Evolutionary conservation across 2,113 vertebrate species (phyloP).

Genomic region (Dipodomys ordii): DNA sequence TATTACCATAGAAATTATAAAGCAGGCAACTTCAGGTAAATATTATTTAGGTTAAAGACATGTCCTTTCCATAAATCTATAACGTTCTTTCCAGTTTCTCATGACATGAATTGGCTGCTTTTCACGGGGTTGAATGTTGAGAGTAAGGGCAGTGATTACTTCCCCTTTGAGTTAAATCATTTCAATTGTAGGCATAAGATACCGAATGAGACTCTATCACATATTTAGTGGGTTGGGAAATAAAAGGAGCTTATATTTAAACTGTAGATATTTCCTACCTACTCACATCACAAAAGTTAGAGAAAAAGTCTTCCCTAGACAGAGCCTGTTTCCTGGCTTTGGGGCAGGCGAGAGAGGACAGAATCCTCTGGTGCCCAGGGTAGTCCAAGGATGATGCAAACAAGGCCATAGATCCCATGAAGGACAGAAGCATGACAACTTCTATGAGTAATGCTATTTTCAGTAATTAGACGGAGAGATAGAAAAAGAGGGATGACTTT

Average conservation of each 20-base stretch:
- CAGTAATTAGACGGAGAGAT: neutral
- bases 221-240: neutral
- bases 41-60: slow-evolving; percentile 28
- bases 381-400: neutral
- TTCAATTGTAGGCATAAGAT: neutral
- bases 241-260: neutral
- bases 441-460: neutral
- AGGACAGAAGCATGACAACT: neutral
- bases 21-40: slow-evolving; percentile 11
- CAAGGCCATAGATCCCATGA: neutral
- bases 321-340: neutral
- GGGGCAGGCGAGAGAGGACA: neutral
- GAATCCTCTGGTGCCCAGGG: neutral
- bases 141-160: neutral
- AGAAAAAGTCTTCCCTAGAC: neutral
- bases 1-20: neutral
- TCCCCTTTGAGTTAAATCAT: neutral
- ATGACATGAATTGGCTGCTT: neutral
- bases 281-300: neutral
- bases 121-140: neutral
- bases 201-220: neutral
- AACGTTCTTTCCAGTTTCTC: neutral
- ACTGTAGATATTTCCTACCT: neutral
- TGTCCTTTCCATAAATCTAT: neutral
- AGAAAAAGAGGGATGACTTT: neutral